A percentile compares a stretch with the other conserved stretches of the same genome.
Evolutionary conservation across 2,888 invertebrate genomes (phyloP).

Genomic region (Leucophora obtusa): DNA sequence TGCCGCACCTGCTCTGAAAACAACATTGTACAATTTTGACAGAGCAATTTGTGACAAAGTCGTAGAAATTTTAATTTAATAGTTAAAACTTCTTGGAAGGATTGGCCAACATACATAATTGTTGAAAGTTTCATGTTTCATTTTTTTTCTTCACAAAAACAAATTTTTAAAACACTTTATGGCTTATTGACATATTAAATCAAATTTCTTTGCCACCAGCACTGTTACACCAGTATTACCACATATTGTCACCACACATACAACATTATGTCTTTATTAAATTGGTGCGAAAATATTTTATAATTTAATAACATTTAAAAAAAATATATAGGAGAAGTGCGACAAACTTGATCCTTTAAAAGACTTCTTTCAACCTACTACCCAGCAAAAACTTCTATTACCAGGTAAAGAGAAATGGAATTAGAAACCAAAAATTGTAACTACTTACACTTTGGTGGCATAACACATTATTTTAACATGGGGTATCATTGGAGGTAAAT

Average conservation of each 20-base stretch:
- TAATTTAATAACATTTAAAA: conserved; percentile 28
- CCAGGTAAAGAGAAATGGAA: too few species aligned
- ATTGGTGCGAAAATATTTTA: conserved; percentile 56
- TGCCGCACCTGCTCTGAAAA: conserved; percentile 57
- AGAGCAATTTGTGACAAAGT: conserved; percentile 6
- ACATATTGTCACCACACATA: conserved; percentile 19
- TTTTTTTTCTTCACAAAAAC: conserved; percentile 8
- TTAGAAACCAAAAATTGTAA: too few species aligned
- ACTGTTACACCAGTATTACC: conserved; percentile 9
- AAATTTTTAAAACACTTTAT: conserved; percentile 37
- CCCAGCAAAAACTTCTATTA: too few species aligned
- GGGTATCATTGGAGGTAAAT: too few species aligned
- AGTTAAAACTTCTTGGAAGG: conserved; percentile 15
- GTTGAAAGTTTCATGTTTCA: conserved; percentile 20
- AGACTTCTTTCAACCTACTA: too few species aligned
- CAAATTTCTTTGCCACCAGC: conserved; percentile 53
- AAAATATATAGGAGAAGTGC: too few species aligned
- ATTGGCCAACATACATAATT: conserved; percentile 34
- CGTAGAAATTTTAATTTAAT: conserved; percentile 23
- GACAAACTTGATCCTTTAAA: too few species aligned
- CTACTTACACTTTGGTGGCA: too few species aligned
- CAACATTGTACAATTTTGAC: background rate
- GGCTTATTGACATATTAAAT: conserved; percentile 40
- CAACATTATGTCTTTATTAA: conserved; percentile 52
- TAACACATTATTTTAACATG: too few species aligned